Base-by-base conservation (phyloP, 1,140 invertebrate genomes). In the Maniola jurtina region DNA sequence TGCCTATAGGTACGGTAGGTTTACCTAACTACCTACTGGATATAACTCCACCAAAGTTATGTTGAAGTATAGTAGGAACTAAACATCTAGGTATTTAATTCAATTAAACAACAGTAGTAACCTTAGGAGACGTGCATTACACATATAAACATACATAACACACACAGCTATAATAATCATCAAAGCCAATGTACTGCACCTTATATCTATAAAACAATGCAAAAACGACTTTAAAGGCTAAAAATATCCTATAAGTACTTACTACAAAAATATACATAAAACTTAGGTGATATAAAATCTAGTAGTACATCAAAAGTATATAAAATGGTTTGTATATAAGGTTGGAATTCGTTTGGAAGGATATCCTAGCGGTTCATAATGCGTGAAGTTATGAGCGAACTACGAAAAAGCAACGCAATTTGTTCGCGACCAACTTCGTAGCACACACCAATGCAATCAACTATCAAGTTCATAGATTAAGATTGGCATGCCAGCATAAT, bases 391-490 rank as follows among this genome's bases (percentile, higher is more conserved):
- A 80, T 67, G 80, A 71, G 74, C 77, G 72, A 77, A 68, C 73
- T 80, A 81, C 80, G 76, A 88, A 84, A 74, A 80, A 80, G 80
- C 79, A 88, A 85, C 87, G 86, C 82, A 80, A 69, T 68, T 69
- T 61, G 72, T 69, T 70, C 64, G 81, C 64, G 14, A 55, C 73
- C 52, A 76, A 80, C 79, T 85, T 89, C 87, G 16, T 25, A 4
- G 0, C 48, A 52, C 2, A 73, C 71, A 35, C 34, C 61, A 70
- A 70, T 83, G 72, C 80, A 86, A 88, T 86, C 87, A 88, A 89
- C 80, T 84, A 88, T 86, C 87, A 88, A 89, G 87, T 88, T 89
- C 87, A 89, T 86, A 89, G 87, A 89, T 88, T 88, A 88, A 81
- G 85, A 89, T 84, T 86, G 85, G 79, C 87, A 73, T 85, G 79